phyloP scores from a whole-genome alignment of 2,888 invertebrate genomes.

The Apantesis nais region DNA sequence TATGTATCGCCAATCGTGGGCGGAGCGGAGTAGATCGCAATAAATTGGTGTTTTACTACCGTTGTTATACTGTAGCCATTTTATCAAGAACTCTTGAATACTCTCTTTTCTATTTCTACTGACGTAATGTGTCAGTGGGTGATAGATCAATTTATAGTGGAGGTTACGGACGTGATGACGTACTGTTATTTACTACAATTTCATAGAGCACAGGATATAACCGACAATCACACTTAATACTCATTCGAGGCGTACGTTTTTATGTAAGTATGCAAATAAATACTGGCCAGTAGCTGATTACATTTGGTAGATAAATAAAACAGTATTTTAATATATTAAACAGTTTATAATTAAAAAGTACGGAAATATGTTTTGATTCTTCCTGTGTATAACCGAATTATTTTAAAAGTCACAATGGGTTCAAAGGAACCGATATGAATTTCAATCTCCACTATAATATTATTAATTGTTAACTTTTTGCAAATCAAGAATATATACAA shows the following conservation, averaged over 20 bases:
- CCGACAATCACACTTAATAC: not conserved
- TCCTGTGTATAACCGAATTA: no score
- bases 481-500: no score
- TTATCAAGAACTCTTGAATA: conserved; percentile 3
- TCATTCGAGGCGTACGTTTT: not conserved
- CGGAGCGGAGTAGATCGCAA: conserved; percentile 17
- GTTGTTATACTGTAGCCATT: conserved; percentile 2
- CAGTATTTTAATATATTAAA: no score
- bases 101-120: not conserved
- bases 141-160: not conserved
- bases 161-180: not conserved
- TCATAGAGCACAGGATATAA: not conserved
- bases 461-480: no score
- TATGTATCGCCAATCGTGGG: conserved; percentile 5
- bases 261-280: not conserved
- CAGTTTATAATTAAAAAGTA: no score
- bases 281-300: not conserved
- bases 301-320: no score
- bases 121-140: not conserved
- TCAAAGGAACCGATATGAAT: no score
- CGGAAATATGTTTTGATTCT: no score
- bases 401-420: no score
- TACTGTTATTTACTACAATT: not conserved
- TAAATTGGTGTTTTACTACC: conserved; percentile 29
- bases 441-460: no score